A percentile compares a stretch with the other conserved stretches of the same genome.
phyloP scores from a whole-genome alignment of 2,797 vertebrate species.

The Decapterus maruadsi region DNA sequence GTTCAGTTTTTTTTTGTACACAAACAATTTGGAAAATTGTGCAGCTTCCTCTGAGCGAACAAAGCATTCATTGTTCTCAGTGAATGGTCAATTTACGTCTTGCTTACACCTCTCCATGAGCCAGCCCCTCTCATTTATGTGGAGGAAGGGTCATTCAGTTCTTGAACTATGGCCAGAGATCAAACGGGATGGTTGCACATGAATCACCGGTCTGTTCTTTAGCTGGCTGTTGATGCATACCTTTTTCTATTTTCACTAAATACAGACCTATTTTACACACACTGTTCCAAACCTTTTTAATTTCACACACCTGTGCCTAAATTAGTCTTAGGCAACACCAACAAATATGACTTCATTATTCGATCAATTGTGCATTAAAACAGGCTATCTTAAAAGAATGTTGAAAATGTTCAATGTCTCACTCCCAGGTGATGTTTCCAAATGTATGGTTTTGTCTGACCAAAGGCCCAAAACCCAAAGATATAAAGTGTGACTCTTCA shows the following conservation, averaged over 20 bases:
- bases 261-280: neutral
- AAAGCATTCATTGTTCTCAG: slow-evolving; percentile 32
- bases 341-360: too few relatives aligned
- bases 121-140: slow-evolving; percentile 2
- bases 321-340: too few relatives aligned
- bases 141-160: slow-evolving; percentile 19
- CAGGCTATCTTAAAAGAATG: too few relatives aligned
- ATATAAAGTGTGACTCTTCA: too few relatives aligned
- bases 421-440: too few relatives aligned
- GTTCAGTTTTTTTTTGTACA: slow-evolving; percentile 1
- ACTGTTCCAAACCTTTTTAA: too few relatives aligned
- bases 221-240: neutral
- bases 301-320: too few relatives aligned
- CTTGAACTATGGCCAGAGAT: slow-evolving; percentile 7
- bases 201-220: neutral
- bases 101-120: slow-evolving; percentile 31
- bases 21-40: slow-evolving; percentile 19
- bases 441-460: too few relatives aligned
- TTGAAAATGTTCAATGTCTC: too few relatives aligned
- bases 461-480: too few relatives aligned
- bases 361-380: too few relatives aligned
- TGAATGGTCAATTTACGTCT: slow-evolving; percentile 35
- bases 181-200: neutral
- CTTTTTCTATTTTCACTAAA: neutral
- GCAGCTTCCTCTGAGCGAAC: slow-evolving; percentile 24